Base-by-base conservation (phyloP, 1,140 invertebrate genomes). In the Heliconius nattereri region DNA sequence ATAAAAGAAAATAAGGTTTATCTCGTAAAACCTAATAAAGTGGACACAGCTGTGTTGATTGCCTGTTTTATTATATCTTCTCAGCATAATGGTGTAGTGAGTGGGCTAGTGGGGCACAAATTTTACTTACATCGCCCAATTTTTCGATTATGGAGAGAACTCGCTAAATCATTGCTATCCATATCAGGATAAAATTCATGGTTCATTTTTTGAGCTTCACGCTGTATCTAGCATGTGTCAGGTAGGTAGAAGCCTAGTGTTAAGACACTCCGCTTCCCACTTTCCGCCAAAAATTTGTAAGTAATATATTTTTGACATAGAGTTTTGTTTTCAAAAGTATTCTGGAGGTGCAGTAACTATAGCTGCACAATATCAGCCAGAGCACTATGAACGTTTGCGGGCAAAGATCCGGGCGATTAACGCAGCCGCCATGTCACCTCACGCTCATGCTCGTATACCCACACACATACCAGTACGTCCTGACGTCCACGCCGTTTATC, bases 351-450 rank as follows among this genome's bases (percentile, higher is more conserved):
- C 97, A 37, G 98, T 99, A 71, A 98, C 97, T 75, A 97, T 99
- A 90, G 97, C 98, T 60, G 98, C 98, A n/a, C 98, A 99, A 92
- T 99, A 99, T 92, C 97, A 97, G 88, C 98, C 98, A n/a, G 98
- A 99, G 94, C 99, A 99, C 84, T 99, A 99, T 94, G 98, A 99
- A 93, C 95, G 98, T 86, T 98, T 99, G 94, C 98, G 99, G 94
- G 98, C 98, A 2, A 99, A 99, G 95, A 99, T 99, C 86, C 98
- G 99, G 93, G 98, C 99, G 93, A 96, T 99, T 85, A 98, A 98
- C 80, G 92, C 91, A 0, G 89, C 89, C 0, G 91, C 84, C 1
- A 87, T 90, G 86, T 91, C 92, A 0, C 92, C 91, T 5, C 91
- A 89, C 52, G 45, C 85, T 7, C 79, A 83, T 66, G 57, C 85